These are phyloP conservation scores for Aleadryas rufinucha DNA, from an alignment of 2,113 vertebrate genomes.

Conservation along the genomic window DNA sequence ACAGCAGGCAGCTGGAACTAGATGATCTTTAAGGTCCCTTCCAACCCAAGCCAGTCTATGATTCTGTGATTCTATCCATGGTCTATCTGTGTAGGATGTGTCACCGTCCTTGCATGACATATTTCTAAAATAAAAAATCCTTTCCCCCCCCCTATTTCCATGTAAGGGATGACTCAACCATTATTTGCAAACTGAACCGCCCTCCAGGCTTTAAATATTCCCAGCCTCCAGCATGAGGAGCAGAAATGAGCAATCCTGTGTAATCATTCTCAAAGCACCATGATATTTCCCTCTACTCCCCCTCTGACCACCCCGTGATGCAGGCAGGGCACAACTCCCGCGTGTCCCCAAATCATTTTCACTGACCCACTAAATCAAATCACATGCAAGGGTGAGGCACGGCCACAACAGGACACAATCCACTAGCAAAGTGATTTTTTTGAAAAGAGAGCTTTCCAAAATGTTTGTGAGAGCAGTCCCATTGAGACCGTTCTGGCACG, in stretches of 20 bases:
- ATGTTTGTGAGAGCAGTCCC: constrained; percentile 33
- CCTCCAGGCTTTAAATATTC: not conserved
- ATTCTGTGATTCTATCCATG: not conserved
- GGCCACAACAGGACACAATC: not conserved
- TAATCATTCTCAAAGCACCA: not conserved
- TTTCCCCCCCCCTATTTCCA: not conserved
- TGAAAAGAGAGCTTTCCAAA: constrained; percentile 47
- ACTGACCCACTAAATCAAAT: constrained; percentile 41
- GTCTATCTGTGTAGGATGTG: not conserved
- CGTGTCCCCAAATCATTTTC: not conserved
- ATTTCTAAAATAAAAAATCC: not conserved
- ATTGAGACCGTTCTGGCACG: not conserved
- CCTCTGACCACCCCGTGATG: not conserved
- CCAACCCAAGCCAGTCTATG: not conserved
- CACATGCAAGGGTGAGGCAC: not conserved
- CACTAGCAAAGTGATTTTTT: not conserved
- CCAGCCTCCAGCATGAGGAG: not conserved
- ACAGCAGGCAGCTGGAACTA: not conserved
- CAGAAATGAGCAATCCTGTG: not conserved
- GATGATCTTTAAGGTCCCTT: not conserved
- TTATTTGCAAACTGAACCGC: not conserved
- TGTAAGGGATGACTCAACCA: not conserved
- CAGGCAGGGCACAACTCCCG: not conserved
- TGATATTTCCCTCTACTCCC: not conserved
- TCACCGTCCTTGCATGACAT: not conserved